phyloP scores from a whole-genome alignment of 2,888 invertebrate genomes.

The Sisyra terminalis region DNA sequence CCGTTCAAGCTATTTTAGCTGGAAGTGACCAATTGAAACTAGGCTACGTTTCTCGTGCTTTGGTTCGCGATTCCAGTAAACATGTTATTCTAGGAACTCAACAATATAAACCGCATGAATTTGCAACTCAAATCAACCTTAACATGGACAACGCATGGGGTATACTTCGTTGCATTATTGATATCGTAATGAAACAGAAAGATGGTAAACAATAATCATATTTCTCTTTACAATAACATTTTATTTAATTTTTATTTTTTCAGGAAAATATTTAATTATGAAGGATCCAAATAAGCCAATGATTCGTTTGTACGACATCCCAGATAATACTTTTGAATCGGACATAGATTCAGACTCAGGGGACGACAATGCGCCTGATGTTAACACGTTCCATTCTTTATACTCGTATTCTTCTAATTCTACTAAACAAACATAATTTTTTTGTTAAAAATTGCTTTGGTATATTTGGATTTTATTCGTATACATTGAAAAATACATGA shows the following conservation, averaged over 20 bases:
- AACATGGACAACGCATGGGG: conserved; percentile 99
- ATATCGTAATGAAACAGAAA: conserved; percentile 91
- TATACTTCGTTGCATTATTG: conserved; percentile 90
- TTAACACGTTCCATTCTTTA: conserved; percentile 24
- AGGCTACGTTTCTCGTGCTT: conserved; percentile 94
- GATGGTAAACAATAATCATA: conserved; percentile 44
- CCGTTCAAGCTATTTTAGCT: conserved; percentile 83
- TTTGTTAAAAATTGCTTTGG: conserved; percentile 2
- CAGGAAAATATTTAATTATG: conserved; percentile 83
- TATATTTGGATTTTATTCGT: background rate
- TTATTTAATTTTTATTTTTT: background rate
- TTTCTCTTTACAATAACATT: background rate
- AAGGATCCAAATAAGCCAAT: conserved; percentile 98
- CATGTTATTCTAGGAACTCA: conserved; percentile 95
- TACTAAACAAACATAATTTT: background rate
- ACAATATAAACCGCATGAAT: conserved; percentile 96
- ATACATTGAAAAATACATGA: background rate
- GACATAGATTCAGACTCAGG: conserved; percentile 86
- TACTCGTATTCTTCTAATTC: conserved; percentile 21
- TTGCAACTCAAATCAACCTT: conserved; percentile 95
- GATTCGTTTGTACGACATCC: conserved; percentile 94
- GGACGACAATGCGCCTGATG: conserved; percentile 37
- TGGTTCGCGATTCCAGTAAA: conserved; percentile 84
- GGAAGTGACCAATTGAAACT: conserved; percentile 97
- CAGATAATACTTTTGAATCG: conserved; percentile 96